Conservation (phyloP, 2,888 invertebrate genomes). For the Patella ulyssiponensis region DNA sequence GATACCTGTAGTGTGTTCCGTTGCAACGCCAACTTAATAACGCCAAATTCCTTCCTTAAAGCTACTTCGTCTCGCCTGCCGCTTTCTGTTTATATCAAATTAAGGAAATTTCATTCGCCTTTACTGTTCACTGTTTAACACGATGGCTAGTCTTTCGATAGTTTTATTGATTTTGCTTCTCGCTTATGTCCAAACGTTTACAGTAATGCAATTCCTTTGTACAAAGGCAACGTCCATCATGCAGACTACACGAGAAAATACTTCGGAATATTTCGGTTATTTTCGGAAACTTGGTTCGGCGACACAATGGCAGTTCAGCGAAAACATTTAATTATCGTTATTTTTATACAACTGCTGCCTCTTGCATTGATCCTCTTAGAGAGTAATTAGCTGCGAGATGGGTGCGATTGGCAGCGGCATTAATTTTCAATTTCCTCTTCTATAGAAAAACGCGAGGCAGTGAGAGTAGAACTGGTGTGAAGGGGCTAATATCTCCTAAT, state of each 20-base stretch:
- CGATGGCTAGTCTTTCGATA: conserved; percentile 19
- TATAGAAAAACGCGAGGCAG: conserved; percentile 12
- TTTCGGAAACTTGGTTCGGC: neutral
- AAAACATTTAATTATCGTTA: conserved; percentile 25
- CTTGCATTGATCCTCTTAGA: conserved; percentile 28
- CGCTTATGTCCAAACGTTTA: conserved; percentile 31
- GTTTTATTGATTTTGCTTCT: conserved; percentile 23
- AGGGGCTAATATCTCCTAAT: neutral
- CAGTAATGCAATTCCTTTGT: conserved; percentile 31
- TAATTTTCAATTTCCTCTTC: conserved; percentile 30
- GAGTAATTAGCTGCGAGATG: conserved; percentile 22
- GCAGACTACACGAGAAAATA: conserved; percentile 15
- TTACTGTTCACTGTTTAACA: conserved; percentile 26
- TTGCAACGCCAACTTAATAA: neutral
- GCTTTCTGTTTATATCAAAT: conserved; percentile 31
- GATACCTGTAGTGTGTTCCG: neutral
- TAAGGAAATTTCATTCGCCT: conserved; percentile 28
- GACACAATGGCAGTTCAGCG: neutral
- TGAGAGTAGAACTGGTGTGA: neutral
- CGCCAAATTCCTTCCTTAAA: neutral
- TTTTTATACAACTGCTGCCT: conserved; percentile 21
- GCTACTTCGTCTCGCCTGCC: conserved; percentile 9
- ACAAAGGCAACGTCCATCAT: conserved; percentile 20
- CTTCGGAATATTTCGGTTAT: conserved; percentile 5
- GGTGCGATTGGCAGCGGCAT: conserved; percentile 24